Percentiles rank a stretch among this genome's conserved stretches.
Evolutionary conservation across 2,113 vertebrate genomes (phyloP).

Genomic region (Austrofundulus limnaeus): DNA sequence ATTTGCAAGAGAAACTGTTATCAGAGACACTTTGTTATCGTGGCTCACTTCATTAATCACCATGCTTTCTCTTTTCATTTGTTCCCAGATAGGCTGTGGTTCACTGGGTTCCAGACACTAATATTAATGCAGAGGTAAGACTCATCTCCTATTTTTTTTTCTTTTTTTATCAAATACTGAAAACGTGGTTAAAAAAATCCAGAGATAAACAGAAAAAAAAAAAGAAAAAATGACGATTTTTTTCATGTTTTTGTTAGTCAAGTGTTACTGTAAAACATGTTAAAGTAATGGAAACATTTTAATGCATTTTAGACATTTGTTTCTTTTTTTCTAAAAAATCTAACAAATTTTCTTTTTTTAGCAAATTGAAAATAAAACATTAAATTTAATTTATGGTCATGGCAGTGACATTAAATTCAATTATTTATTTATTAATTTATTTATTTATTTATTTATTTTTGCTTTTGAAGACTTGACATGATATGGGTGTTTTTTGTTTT

Average conservation of each 20-base stretch:
- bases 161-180: slow-evolving; percentile 77
- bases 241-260: slow-evolving; percentile 10
- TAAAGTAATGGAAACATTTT: background rate
- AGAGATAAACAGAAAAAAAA: slow-evolving; percentile 12
- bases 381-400: no score
- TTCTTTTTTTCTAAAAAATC: slow-evolving; percentile 16
- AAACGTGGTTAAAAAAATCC: slow-evolving; percentile 22
- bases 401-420: no score
- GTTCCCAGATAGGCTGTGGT: slow-evolving; percentile 78
- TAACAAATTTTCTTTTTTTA: no score
- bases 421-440: no score
- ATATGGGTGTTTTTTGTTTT: no score
- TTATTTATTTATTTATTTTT: no score
- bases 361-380: no score
- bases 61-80: slow-evolving; percentile 75
- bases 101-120: slow-evolving; percentile 76
- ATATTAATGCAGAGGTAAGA: slow-evolving; percentile 81
- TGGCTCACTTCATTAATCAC: slow-evolving; percentile 83
- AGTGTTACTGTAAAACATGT: background rate
- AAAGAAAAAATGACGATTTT: slow-evolving; percentile 33
- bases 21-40: slow-evolving; percentile 80
- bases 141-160: slow-evolving; percentile 62
- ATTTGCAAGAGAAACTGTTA: slow-evolving; percentile 82
- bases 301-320: slow-evolving; percentile 4
- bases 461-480: no score